phyloP scores from a whole-genome alignment of 2,113 vertebrate species.

The Callopanchax toddi region DNA sequence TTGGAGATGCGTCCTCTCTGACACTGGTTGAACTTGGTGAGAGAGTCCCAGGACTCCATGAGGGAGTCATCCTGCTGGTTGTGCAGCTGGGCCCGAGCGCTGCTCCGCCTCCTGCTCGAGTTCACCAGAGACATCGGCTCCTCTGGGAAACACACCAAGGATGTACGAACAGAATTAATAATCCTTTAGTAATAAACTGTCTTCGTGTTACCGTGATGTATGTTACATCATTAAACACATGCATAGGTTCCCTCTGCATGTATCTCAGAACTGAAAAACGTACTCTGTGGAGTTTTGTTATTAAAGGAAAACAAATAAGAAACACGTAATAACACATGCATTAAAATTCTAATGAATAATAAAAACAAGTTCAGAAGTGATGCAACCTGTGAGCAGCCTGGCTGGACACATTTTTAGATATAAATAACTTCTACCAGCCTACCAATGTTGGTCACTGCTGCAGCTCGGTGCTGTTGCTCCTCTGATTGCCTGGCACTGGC shows the following conservation, averaged over 20 bases:
- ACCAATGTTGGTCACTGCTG: conserved; percentile 48
- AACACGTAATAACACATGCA: too few species aligned
- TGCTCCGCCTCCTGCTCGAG: conserved; percentile 51
- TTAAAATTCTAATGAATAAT: too few species aligned
- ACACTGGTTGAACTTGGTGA: conserved; percentile 89
- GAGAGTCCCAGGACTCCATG: conserved; percentile 91
- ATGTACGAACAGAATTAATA: too few species aligned
- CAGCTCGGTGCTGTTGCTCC: conserved; percentile 50
- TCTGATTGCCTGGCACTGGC: conserved; percentile 39
- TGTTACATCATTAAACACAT: background rate
- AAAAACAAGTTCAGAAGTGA: background rate
- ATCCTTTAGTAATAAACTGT: too few species aligned
- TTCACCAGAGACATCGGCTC: conserved; percentile 62
- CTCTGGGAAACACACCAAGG: conserved; percentile 45
- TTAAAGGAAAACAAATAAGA: background rate
- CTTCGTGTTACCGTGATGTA: too few species aligned
- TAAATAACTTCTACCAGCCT: background rate
- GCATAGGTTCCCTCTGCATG: too few species aligned
- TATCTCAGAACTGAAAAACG: background rate
- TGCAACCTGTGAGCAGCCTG: too few species aligned
- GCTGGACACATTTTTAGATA: background rate
- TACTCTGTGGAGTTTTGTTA: background rate
- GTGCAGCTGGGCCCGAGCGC: conserved; percentile 64
- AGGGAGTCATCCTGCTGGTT: conserved; percentile 85
- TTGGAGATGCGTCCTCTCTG: conserved; percentile 92